Evolutionary conservation across 2,797 vertebrate species (phyloP).

Genomic region (Leucoraja ocellata): DNA sequence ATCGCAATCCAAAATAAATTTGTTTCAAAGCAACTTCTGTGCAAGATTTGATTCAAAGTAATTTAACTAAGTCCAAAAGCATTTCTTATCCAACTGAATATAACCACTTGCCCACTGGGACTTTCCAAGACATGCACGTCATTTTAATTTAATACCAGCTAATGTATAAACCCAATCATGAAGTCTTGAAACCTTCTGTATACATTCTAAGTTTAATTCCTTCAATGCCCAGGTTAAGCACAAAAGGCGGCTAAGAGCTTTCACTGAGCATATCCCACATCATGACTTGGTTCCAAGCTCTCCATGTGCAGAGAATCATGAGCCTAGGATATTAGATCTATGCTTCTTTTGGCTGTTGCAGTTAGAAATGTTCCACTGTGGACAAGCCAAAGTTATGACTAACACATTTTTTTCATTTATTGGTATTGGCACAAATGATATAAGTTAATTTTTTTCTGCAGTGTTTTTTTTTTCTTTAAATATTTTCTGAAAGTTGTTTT

Average conservation of each 20-base stretch:
- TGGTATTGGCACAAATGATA: constrained; percentile 22
- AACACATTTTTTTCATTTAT: constrained; percentile 31
- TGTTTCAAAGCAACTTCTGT: neutral
- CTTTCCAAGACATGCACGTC: neutral
- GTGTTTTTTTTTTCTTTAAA: constrained; percentile 25
- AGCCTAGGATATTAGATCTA: neutral
- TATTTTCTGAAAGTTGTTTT: constrained; percentile 19
- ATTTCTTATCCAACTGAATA: neutral
- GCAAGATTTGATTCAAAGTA: neutral
- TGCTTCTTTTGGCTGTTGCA: neutral
- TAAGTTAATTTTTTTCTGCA: constrained; percentile 23
- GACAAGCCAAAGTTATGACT: constrained; percentile 33
- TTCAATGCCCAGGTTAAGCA: neutral
- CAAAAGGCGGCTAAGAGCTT: constrained; percentile 1
- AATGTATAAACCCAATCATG: neutral
- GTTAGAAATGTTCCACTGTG: constrained; percentile 31
- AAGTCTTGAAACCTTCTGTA: neutral
- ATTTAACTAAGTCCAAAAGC: neutral
- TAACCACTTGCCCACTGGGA: neutral
- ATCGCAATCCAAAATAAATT: neutral
- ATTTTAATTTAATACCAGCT: constrained; percentile 1
- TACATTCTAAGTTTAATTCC: neutral
- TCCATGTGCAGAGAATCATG: neutral
- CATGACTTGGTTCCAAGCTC: constrained; percentile 17
- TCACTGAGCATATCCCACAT: constrained; percentile 8